Base-by-base conservation (phyloP, 2,797 vertebrate genomes). In the Sarcoramphus papa region DNA sequence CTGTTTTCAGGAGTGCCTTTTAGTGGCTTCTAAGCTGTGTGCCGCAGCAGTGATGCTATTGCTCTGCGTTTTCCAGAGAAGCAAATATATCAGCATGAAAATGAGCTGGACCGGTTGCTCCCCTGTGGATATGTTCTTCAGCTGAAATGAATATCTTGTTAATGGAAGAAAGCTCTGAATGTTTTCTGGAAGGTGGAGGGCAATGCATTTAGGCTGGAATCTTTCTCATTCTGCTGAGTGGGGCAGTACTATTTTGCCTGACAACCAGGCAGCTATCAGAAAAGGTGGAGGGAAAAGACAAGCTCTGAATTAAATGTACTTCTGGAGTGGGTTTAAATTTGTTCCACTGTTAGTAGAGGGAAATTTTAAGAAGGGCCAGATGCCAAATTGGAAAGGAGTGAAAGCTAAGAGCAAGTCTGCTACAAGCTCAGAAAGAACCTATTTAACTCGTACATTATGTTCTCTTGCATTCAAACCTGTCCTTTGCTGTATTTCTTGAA, bases 321-420 rank as follows among this genome's bases (percentile, higher is more conserved):
- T 89, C 86, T 93, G 80, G 37, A 95, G 50, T 65, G 68, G 30
- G 53, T 93, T 92, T 95, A 89, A 92, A 92, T 94, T 68, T 95
- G 78, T 91, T 96, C 45, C 25, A 24, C 68, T 72, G 68, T 85
- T 91, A 72, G 72, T 6, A 81, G 78, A 85, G 47, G 23, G 74
- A 89, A 93, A 93, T 83, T 95, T 95, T 92, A 85, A 92, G 92
- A 77, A 88, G 78, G 88, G 81, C 74, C 28, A 78, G 81, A 51
- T 85, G 94, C 84, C 94, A 96, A 92, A 95, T 68, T 95, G 85
- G 78, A 94, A 93, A 90, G 85, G 87, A 94, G 87, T 80, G 85
- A 91, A 91, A 91, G 75, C 72, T 94, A 65, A 77, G 28, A 95
- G 48, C 2, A 10, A 93, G n/a, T 54, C 69, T 89, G 67, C 53